Evolutionary conservation across 2,113 vertebrate species (phyloP).

Genomic region (Engraulis encrasicolus): DNA sequence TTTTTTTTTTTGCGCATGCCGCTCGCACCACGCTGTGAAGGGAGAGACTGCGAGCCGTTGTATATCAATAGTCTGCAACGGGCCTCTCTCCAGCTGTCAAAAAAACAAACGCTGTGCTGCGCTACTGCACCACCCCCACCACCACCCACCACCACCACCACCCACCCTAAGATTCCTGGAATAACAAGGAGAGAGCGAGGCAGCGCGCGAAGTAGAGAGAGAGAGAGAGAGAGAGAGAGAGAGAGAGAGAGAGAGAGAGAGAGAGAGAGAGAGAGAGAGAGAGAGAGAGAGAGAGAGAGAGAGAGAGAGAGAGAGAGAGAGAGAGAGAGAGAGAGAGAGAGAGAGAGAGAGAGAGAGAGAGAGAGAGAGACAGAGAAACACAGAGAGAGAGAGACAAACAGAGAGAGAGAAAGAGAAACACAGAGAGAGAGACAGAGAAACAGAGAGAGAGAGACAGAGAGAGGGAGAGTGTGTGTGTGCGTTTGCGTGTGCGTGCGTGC

Average conservation of each 20-base stretch:
- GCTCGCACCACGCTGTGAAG: constrained; percentile 11
- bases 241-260: constrained; percentile 12
- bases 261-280: neutral
- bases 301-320: too few species aligned
- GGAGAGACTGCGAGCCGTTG: constrained; percentile 28
- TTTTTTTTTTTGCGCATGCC: neutral
- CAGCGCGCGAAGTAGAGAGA: constrained; percentile 8
- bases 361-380: too few species aligned
- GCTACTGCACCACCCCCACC: constrained; percentile 40
- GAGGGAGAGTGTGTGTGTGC: too few species aligned
- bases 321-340: too few species aligned
- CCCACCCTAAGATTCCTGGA: constrained; percentile 53
- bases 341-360: neutral
- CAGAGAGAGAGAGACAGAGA: too few species aligned
- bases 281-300: neutral
- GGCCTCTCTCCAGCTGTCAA: constrained; percentile 34
- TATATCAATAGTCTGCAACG: neutral
- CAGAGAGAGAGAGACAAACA: too few species aligned
- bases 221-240: neutral
- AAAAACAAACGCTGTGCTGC: constrained; percentile 28
- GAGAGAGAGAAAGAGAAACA: too few species aligned
- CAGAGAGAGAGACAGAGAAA: too few species aligned
- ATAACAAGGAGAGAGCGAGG: constrained; percentile 41
- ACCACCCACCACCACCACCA: too few species aligned
- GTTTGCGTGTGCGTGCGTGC: too few species aligned